A percentile compares a stretch with the other conserved stretches of the same genome.
These are phyloP conservation scores for Cynocephalus volans DNA, from an alignment of 2,113 vertebrate genomes.

Conservation along the genomic window DNA sequence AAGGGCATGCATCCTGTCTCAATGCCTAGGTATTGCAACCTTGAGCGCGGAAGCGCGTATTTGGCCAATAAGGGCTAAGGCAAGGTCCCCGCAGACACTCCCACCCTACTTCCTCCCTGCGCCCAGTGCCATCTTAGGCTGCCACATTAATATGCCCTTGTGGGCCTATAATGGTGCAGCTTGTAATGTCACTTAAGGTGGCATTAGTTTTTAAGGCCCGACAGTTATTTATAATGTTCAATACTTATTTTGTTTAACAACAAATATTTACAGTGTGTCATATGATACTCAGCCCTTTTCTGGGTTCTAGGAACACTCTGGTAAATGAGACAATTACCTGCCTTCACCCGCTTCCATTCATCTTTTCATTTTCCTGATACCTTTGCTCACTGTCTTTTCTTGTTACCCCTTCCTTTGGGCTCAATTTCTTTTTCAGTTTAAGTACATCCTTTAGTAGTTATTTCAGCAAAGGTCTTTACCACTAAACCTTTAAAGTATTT, in stretches of 20 bases:
- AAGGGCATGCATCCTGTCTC: too few species aligned
- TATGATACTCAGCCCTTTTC: not conserved
- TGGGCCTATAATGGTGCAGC: too few species aligned
- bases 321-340: not conserved
- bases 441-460: not conserved
- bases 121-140: too few species aligned
- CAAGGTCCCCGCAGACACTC: too few species aligned
- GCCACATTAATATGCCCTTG: too few species aligned
- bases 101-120: too few species aligned
- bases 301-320: not conserved
- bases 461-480: not conserved
- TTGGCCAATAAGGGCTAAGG: too few species aligned
- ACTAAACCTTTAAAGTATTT: constrained; percentile 10
- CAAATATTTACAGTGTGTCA: not conserved
- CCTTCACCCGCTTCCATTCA: not conserved
- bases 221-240: constrained; percentile 7
- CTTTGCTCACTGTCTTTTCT: not conserved
- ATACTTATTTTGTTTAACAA: constrained; percentile 1
- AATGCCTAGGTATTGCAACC: too few species aligned
- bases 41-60: too few species aligned
- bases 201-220: too few species aligned
- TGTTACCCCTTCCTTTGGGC: not conserved
- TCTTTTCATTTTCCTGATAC: not conserved
- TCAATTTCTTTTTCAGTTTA: not conserved
- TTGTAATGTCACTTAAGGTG: too few species aligned